A percentile compares a stretch with the other conserved stretches of the same genome.
Conservation (phyloP, 37 sponge, comb jelly and placozoan genomes). For the Ephydatia muelleri region DNA sequence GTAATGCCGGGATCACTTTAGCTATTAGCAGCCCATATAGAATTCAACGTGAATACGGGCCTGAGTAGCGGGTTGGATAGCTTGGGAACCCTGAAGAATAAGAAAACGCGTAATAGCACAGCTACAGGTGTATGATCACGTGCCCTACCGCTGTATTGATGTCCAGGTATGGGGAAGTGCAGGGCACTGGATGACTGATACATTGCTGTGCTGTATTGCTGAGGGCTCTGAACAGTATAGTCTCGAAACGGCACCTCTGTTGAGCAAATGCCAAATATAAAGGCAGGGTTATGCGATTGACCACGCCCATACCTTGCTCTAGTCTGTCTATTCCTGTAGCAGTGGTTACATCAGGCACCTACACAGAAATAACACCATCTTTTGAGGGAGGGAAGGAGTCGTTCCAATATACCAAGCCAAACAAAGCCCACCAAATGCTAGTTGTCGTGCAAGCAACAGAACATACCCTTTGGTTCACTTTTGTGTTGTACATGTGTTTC, state of each 20-base stretch:
- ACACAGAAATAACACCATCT: not conserved
- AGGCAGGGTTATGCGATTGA: too few relatives aligned
- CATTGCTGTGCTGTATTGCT: not conserved
- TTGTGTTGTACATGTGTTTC: constrained; percentile 74
- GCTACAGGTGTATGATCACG: not conserved
- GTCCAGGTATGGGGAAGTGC: not conserved
- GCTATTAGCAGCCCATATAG: not conserved
- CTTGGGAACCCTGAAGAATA: not conserved
- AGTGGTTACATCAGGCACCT: not conserved
- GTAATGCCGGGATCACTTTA: not conserved
- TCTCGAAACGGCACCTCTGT: not conserved
- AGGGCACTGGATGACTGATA: not conserved
- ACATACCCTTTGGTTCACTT: constrained; percentile 34
- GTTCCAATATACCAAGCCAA: not conserved
- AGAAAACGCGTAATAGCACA: not conserved
- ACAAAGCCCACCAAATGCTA: not conserved
- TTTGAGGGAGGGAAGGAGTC: too few relatives aligned
- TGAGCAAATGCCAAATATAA: not conserved
- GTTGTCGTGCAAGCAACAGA: not conserved
- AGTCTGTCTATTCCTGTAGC: not conserved
- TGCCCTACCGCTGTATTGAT: not conserved
- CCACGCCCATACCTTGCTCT: not conserved
- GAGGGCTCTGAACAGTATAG: not conserved
- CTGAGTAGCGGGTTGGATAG: not conserved
- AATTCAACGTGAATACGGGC: not conserved